Percentiles rank a stretch among this genome's conserved stretches.
Conservation (phyloP, 2,888 invertebrate species). For the Synanthedon andrenaeformis region DNA sequence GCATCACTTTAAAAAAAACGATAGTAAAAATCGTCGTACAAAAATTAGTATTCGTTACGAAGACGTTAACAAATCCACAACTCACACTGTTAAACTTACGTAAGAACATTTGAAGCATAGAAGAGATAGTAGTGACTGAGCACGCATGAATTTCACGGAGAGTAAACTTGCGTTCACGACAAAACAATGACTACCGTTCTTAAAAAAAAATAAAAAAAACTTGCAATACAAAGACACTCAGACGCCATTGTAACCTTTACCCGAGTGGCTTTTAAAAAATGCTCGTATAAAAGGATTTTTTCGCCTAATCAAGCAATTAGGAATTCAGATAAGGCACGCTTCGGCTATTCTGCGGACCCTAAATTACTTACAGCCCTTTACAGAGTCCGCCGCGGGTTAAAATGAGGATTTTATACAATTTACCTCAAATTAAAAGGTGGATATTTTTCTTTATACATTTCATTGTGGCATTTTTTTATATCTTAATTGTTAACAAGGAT, state of each 20-base stretch:
- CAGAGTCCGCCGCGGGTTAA: too few species aligned
- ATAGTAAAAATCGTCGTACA: too few species aligned
- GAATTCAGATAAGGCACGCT: constrained; percentile 42
- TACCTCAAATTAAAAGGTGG: too few species aligned
- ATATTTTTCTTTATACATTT: too few species aligned
- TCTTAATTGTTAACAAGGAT: too few species aligned
- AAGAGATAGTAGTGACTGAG: not conserved
- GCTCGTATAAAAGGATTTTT: constrained; percentile 8
- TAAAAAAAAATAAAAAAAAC: not conserved
- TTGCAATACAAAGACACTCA: not conserved
- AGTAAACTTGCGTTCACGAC: not conserved
- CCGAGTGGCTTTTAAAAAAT: not conserved
- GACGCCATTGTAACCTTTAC: not conserved
- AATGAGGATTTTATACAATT: too few species aligned
- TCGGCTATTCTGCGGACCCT: constrained; percentile 18
- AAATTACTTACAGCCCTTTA: not conserved
- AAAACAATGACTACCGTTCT: not conserved
- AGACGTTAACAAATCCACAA: not conserved
- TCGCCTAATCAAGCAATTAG: constrained; percentile 31
- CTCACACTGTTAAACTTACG: not conserved
- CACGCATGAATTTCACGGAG: not conserved
- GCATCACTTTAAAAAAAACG: too few species aligned
- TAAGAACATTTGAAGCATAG: not conserved
- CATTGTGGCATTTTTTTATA: too few species aligned
- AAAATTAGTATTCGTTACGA: too few species aligned